Percentiles rank a stretch among this genome's conserved stretches.
Conservation (phyloP, 1,140 invertebrate species). For the Cydia strobilella region DNA sequence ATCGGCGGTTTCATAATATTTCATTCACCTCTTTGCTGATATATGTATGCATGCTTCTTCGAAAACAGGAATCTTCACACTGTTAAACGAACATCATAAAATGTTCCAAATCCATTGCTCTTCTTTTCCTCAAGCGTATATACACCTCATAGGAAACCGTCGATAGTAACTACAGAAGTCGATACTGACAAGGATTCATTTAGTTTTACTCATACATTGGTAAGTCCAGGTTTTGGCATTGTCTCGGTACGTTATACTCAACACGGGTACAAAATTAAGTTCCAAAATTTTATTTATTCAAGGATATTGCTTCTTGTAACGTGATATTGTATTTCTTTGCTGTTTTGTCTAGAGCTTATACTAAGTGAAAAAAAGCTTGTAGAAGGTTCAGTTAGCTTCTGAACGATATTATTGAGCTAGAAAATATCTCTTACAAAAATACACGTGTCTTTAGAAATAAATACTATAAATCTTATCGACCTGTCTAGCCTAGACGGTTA, state of each 20-base stretch:
- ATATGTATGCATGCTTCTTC: slow-evolving; percentile 22
- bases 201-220: neutral
- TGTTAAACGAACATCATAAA: neutral
- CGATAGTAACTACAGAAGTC: neutral
- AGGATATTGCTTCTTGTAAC: slow-evolving; percentile 17
- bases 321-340: neutral
- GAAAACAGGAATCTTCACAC: neutral
- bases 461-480: too few relatives aligned
- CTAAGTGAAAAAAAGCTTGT: neutral
- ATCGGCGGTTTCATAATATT: slow-evolving; percentile 22
- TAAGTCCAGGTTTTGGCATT: neutral
- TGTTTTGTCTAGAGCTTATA: neutral
- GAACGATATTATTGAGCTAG: neutral
- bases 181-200: neutral
- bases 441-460: too few relatives aligned
- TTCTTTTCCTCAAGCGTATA: neutral
- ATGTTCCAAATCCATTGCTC: neutral
- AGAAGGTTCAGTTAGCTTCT: neutral
- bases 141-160: neutral
- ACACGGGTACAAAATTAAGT: slow-evolving; percentile 26
- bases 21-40: slow-evolving; percentile 6
- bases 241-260: neutral
- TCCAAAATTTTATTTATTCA: slow-evolving; percentile 24
- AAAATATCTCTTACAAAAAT: too few relatives aligned
- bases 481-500: too few relatives aligned